Conservation (phyloP, 2,113 vertebrate genomes). For the Myrmecophaga tridactyla region DNA sequence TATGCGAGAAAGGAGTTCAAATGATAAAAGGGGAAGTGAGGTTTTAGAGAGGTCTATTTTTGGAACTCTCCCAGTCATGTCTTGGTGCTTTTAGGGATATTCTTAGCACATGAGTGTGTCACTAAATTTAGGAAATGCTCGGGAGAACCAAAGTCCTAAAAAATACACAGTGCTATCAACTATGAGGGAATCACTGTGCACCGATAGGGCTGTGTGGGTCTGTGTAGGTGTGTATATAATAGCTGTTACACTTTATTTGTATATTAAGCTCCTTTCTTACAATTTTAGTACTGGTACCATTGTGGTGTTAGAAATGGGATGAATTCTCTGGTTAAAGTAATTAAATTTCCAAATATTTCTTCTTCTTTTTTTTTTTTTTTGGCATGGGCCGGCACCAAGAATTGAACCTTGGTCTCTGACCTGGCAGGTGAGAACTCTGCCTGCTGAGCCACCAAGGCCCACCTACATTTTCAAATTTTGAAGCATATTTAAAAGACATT, state of each 20-base stretch:
- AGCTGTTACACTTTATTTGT: not conserved
- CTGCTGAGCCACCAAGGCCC: too few relatives aligned
- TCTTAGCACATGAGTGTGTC: not conserved
- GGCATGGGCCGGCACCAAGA: too few relatives aligned
- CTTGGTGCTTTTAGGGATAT: not conserved
- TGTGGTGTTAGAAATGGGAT: not conserved
- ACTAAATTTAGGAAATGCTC: not conserved
- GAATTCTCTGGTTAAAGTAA: not conserved
- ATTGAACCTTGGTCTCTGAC: too few relatives aligned
- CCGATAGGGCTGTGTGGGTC: not conserved
- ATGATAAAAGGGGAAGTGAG: not conserved
- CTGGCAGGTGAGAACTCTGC: too few relatives aligned
- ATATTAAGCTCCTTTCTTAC: not conserved
- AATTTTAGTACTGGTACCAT: not conserved
- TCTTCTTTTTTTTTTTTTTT: too few relatives aligned
- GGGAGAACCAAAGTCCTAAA: not conserved
- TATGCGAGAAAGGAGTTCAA: not conserved
- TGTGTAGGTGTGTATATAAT: not conserved
- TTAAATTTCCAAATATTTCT: not conserved
- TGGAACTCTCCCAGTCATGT: not conserved
- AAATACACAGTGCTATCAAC: not conserved
- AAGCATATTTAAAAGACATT: not conserved
- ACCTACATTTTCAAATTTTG: too few relatives aligned
- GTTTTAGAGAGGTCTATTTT: conserved; percentile 15
- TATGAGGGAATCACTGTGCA: not conserved